These are phyloP conservation scores for Apis laboriosa DNA, from an alignment of 1,140 invertebrate species.

Conservation along the genomic window DNA sequence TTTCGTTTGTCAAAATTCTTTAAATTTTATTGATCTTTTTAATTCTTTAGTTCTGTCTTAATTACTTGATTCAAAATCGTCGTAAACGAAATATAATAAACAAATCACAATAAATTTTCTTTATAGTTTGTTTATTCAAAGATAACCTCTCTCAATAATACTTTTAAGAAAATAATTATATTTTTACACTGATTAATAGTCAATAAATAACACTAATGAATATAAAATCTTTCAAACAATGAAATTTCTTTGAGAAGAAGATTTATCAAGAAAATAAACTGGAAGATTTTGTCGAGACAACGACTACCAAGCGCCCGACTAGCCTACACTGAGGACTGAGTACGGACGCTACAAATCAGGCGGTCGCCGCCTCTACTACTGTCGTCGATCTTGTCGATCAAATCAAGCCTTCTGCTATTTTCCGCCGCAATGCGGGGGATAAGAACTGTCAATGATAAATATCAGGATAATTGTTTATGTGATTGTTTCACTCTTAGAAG, in stretches of 20 bases:
- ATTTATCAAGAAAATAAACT: not conserved
- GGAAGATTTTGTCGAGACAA: constrained; percentile 47
- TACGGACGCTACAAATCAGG: constrained; percentile 74
- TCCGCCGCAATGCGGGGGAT: constrained; percentile 56
- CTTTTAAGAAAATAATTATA: too few species aligned
- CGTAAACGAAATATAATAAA: too few species aligned
- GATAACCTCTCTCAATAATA: not conserved
- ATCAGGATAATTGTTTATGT: not conserved
- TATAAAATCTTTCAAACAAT: not conserved
- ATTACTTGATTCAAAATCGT: not conserved
- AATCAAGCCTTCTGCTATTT: constrained; percentile 71
- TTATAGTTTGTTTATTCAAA: constrained; percentile 24
- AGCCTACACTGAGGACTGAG: constrained; percentile 81
- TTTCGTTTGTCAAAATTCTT: not conserved
- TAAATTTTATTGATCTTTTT: not conserved
- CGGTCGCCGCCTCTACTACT: constrained; percentile 54
- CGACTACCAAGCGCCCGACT: constrained; percentile 76
- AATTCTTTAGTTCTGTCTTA: not conserved
- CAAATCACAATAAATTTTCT: not conserved
- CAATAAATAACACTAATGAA: not conserved
- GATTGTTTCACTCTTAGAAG: too few species aligned
- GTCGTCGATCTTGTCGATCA: constrained; percentile 61
- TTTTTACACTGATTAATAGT: not conserved
- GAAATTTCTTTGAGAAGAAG: not conserved
- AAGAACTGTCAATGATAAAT: not conserved